A percentile compares a stretch with the other conserved stretches of the same genome.
phyloP scores from a whole-genome alignment of 2,113 vertebrate genomes.

The Ammodytes dubius region DNA sequence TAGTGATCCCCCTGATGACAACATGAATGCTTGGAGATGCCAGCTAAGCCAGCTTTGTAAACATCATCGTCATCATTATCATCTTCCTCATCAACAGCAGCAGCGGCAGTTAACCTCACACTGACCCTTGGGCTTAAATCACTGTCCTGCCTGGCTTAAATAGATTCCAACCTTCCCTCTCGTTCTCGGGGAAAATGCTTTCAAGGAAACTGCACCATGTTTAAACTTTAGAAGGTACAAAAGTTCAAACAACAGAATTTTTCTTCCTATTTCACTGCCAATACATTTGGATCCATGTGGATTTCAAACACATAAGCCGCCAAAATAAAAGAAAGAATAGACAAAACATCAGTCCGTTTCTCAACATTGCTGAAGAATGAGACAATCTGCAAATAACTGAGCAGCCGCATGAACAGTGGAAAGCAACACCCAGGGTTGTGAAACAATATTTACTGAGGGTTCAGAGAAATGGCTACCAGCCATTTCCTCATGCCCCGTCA shows the following conservation, averaged over 20 bases:
- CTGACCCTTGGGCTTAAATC: slow-evolving; percentile 51
- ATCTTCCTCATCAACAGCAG: not conserved
- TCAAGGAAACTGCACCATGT: slow-evolving; percentile 42
- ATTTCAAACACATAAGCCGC: slow-evolving; percentile 5
- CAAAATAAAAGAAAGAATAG: not conserved
- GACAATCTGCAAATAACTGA: slow-evolving; percentile 19
- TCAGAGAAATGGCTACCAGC: slow-evolving; percentile 42
- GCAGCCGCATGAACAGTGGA: slow-evolving; percentile 48
- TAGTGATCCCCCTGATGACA: slow-evolving; percentile 11
- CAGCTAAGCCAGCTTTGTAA: slow-evolving; percentile 36
- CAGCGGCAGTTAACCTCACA: slow-evolving; percentile 2
- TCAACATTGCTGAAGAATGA: slow-evolving; percentile 7
- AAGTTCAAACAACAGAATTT: slow-evolving; percentile 2
- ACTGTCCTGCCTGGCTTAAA: slow-evolving; percentile 33
- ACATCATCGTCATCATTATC: slow-evolving; percentile 36
- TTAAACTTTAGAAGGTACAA: slow-evolving; percentile 20
- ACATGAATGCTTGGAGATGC: slow-evolving; percentile 16
- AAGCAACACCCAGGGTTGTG: slow-evolving; percentile 56
- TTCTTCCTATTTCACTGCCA: not conserved
- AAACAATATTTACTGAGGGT: slow-evolving; percentile 62
- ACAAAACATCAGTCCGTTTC: not conserved
- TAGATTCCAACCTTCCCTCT: slow-evolving; percentile 10
- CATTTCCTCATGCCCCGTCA: slow-evolving; percentile 38
- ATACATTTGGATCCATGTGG: not conserved
- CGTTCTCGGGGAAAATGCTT: slow-evolving; percentile 36